A percentile compares a stretch with the other conserved stretches of the same genome.
phyloP scores from a whole-genome alignment of 2,888 invertebrate species.

The Patella ulyssiponensis region DNA sequence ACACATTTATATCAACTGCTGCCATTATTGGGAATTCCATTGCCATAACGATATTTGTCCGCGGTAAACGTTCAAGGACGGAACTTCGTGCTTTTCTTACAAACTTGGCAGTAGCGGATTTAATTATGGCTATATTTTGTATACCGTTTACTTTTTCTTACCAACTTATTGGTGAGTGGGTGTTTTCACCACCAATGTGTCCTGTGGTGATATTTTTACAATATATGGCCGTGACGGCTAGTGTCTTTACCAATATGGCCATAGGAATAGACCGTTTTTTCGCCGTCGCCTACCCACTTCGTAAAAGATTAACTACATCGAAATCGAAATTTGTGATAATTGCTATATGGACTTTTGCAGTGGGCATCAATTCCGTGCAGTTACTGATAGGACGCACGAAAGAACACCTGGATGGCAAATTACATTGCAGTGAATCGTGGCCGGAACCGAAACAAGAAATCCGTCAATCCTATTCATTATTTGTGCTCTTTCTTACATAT shows the following conservation, averaged over 20 bases:
- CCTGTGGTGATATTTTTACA: constrained; percentile 73
- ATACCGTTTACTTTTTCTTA: constrained; percentile 84
- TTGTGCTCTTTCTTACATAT: constrained; percentile 63
- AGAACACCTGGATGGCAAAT: constrained; percentile 32
- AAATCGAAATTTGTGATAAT: constrained; percentile 70
- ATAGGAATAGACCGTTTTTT: constrained; percentile 73
- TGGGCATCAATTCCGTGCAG: constrained; percentile 70
- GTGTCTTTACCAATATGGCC: constrained; percentile 72
- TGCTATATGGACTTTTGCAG: constrained; percentile 72
- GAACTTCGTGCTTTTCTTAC: constrained; percentile 79
- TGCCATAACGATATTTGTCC: constrained; percentile 71
- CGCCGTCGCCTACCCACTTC: constrained; percentile 66
- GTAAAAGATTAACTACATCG: constrained; percentile 69
- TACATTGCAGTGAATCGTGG: constrained; percentile 57
- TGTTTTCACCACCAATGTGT: constrained; percentile 72
- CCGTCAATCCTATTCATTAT: constrained; percentile 55
- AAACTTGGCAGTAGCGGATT: constrained; percentile 86
- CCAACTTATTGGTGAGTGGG: constrained; percentile 71
- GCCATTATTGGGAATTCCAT: constrained; percentile 72
- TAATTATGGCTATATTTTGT: constrained; percentile 89
- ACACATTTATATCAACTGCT: constrained; percentile 71
- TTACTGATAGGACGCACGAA: constrained; percentile 60
- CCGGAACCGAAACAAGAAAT: constrained; percentile 50
- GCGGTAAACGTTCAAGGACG: constrained; percentile 61
- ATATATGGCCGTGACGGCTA: constrained; percentile 70